Percentiles rank a stretch among this genome's conserved stretches.
phyloP scores from a whole-genome alignment of 92 coral and sea anemone species.

The Nematostella vectensis region DNA sequence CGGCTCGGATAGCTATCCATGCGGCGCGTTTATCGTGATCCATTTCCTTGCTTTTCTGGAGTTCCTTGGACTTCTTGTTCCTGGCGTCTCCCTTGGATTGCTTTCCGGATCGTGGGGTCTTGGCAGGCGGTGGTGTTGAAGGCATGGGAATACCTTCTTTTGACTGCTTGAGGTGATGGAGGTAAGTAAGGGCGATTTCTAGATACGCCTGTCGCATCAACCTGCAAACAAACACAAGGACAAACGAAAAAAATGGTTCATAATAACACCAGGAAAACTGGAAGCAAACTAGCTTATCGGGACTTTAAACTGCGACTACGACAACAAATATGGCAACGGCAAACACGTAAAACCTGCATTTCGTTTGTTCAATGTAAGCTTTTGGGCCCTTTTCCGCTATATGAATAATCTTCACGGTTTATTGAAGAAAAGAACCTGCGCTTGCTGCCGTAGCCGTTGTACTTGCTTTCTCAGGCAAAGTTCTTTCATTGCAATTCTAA shows the following conservation, averaged over 20 bases:
- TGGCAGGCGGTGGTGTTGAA: slow-evolving; percentile 8
- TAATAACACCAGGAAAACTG: background rate
- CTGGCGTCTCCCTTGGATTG: slow-evolving; percentile 5
- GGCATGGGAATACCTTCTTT: slow-evolving; percentile 9
- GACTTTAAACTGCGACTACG: background rate
- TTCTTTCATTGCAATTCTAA: too few species aligned
- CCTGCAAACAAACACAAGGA: slow-evolving; percentile 30
- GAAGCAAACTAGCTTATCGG: too few species aligned
- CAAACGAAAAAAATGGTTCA: background rate
- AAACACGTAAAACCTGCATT: background rate
- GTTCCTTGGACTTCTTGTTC: slow-evolving; percentile 46
- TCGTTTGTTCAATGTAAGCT: too few species aligned
- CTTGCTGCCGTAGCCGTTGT: too few species aligned
- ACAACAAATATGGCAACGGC: background rate
- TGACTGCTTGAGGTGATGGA: slow-evolving; percentile 34
- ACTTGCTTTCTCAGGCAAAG: too few species aligned
- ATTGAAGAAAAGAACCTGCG: too few species aligned
- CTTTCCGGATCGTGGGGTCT: slow-evolving; percentile 7
- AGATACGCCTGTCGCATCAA: slow-evolving; percentile 87
- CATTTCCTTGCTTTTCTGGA: slow-evolving; percentile 48
- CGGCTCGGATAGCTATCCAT: slow-evolving; percentile 84
- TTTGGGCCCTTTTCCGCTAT: too few species aligned
- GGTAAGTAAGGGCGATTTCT: slow-evolving; percentile 60
- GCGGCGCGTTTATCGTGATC: slow-evolving; percentile 58
- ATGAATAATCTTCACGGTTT: too few species aligned